Conservation (phyloP, 37 sponge, comb jelly and placozoan species). For the Tethya wilhelma region DNA sequence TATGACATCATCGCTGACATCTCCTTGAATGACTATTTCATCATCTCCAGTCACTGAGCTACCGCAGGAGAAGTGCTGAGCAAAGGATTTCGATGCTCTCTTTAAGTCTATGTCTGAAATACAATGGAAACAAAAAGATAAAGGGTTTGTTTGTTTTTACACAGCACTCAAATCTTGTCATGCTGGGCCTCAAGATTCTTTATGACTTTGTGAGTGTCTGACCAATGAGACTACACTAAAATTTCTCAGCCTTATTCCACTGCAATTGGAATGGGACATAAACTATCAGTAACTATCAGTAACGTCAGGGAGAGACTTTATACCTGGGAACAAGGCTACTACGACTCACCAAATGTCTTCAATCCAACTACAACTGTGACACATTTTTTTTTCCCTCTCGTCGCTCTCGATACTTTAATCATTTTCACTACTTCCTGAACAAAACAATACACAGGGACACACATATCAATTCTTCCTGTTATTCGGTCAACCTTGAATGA, state of each 20-base stretch:
- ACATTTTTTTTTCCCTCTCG: conserved; percentile 86
- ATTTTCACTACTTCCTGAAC: not conserved
- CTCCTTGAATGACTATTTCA: conserved; percentile 96
- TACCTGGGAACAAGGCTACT: no score
- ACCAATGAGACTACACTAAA: no score
- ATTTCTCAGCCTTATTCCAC: no score
- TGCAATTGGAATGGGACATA: no score
- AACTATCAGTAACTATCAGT: no score
- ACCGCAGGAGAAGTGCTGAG: conserved; percentile 94
- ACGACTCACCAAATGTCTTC: conserved; percentile 82
- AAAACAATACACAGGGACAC: not conserved
- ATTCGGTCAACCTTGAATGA: conserved; percentile 43
- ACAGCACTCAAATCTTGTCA: no score
- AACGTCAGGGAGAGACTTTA: no score
- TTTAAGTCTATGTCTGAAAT: conserved; percentile 89
- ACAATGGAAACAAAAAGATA: not conserved
- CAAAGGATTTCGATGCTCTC: conserved; percentile 88
- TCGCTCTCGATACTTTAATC: conserved; percentile 40
- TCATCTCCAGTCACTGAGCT: conserved; percentile 98
- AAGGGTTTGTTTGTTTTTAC: no score
- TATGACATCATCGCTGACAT: conserved; percentile 77
- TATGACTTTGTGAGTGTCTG: no score
- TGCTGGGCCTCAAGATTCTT: no score
- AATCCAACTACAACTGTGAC: conserved; percentile 95
- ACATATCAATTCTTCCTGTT: conserved; percentile 65